Evolutionary conservation across 2,113 vertebrate species (phyloP).

Genomic region (Madoqua kirkii): DNA sequence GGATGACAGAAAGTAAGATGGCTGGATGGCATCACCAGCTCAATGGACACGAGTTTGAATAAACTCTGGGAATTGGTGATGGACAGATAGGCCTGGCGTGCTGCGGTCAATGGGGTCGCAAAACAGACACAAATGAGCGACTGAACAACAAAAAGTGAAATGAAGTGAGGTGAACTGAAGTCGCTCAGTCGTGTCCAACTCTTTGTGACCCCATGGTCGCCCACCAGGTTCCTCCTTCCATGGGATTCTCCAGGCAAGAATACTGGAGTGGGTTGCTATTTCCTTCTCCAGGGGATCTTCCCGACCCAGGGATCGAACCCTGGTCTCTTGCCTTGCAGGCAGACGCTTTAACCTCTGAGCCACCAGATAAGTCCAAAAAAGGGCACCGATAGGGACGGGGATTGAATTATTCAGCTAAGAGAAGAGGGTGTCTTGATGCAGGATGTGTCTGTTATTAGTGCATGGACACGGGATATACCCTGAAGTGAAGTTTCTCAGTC

Average conservation of each 20-base stretch:
- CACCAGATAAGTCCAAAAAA: background rate
- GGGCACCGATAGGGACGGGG: background rate
- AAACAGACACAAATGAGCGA: background rate
- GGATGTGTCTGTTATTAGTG: background rate
- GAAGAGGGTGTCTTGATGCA: background rate
- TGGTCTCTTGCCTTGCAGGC: too few species aligned
- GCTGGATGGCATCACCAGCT: background rate
- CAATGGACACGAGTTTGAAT: background rate
- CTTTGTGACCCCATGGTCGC: too few species aligned
- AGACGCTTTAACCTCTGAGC: too few species aligned
- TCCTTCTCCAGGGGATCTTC: too few species aligned
- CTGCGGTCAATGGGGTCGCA: background rate
- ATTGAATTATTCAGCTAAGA: background rate
- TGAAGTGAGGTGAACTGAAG: too few species aligned
- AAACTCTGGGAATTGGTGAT: background rate
- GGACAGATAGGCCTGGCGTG: background rate
- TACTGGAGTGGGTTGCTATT: too few species aligned
- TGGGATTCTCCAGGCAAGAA: too few species aligned
- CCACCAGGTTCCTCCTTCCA: too few species aligned
- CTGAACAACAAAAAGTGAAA: background rate
- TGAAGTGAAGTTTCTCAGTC: background rate
- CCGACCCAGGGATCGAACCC: too few species aligned
- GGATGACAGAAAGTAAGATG: rapidly evolving
- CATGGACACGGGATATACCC: background rate
- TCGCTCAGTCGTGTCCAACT: too few species aligned